Conservation (phyloP, 37 sponge, comb jelly and placozoan species). For the Spongilla lacustris region DNA sequence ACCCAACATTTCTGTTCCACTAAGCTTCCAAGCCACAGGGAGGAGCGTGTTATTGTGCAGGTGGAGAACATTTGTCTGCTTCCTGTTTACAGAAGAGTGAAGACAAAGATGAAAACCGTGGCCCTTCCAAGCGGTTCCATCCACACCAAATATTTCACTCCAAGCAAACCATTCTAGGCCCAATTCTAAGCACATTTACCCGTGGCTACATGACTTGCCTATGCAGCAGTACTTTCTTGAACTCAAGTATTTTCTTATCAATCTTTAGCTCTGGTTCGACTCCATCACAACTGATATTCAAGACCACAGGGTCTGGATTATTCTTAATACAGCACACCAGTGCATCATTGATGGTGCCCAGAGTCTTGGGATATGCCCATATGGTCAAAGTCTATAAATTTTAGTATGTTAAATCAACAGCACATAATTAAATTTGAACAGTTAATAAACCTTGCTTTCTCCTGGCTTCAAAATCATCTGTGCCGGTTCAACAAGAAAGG, state of each 20-base stretch:
- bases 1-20: slow-evolving; percentile 85
- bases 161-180: background rate
- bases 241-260: slow-evolving; percentile 89
- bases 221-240: slow-evolving; percentile 91
- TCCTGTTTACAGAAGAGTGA: slow-evolving; percentile 37
- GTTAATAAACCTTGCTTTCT: slow-evolving; percentile 69
- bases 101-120: background rate
- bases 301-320: slow-evolving; percentile 90
- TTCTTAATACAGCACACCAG: slow-evolving; percentile 88
- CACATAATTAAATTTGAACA: background rate
- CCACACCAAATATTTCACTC: background rate
- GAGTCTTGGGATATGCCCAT: slow-evolving; percentile 94
- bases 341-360: slow-evolving; percentile 70
- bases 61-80: slow-evolving; percentile 82
- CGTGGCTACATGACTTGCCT: slow-evolving; percentile 51
- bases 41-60: slow-evolving; percentile 87
- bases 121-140: background rate
- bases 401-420: background rate
- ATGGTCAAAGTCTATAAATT: slow-evolving; percentile 64
- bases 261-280: slow-evolving; percentile 90
- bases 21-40: slow-evolving; percentile 94
- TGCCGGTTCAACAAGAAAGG: slow-evolving; percentile 93
- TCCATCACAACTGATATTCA: slow-evolving; percentile 81
- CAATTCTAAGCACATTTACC: background rate
- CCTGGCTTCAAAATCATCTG: slow-evolving; percentile 80